These are phyloP conservation scores for Diceros bicornis DNA, from an alignment of 2,797 vertebrate species.

Conservation along the genomic window DNA sequence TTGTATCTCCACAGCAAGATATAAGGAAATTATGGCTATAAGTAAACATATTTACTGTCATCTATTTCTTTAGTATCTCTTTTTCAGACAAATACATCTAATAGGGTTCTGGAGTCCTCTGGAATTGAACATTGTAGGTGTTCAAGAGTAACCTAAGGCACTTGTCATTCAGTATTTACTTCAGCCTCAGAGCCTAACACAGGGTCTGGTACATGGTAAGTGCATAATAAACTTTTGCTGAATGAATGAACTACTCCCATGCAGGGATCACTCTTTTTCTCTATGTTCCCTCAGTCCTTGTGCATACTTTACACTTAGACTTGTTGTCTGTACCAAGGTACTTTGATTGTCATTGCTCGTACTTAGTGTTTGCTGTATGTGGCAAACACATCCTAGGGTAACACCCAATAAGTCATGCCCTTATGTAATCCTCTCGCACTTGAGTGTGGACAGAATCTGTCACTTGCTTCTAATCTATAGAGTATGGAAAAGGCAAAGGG, in stretches of 20 bases:
- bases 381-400: slow-evolving; percentile 21
- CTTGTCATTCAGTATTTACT: background rate
- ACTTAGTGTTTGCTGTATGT: background rate
- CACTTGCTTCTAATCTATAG: slow-evolving; percentile 39
- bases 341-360: background rate
- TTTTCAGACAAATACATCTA: slow-evolving; percentile 5
- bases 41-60: slow-evolving; percentile 24
- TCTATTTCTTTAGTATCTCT: slow-evolving; percentile 28
- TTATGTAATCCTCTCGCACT: background rate
- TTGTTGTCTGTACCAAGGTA: background rate
- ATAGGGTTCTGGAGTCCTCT: slow-evolving; percentile 7
- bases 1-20: background rate
- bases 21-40: slow-evolving; percentile 1
- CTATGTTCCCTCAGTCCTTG: background rate
- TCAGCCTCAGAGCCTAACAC: background rate
- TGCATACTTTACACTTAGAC: background rate
- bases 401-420: background rate
- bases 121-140: background rate
- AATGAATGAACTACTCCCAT: slow-evolving; percentile 12
- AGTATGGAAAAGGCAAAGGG: slow-evolving; percentile 29
- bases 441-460: background rate
- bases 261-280: background rate
- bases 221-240: background rate
- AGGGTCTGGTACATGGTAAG: background rate
- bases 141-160: background rate